These are phyloP conservation scores for Piezodorus guildinii DNA, from an alignment of 1,140 invertebrate species.

Conservation along the genomic window DNA sequence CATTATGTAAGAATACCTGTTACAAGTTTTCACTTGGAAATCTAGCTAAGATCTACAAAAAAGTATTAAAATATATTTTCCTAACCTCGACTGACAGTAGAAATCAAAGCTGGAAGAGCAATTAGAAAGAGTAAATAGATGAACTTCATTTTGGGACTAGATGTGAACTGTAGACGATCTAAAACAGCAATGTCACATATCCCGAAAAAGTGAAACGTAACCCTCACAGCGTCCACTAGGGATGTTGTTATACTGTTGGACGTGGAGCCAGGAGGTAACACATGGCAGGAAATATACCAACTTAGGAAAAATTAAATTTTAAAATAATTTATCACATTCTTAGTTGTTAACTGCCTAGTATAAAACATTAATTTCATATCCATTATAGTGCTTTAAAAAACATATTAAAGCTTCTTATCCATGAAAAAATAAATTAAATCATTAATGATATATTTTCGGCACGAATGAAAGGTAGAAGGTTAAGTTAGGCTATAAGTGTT, in stretches of 20 bases:
- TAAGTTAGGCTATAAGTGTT: no score
- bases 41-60: background rate
- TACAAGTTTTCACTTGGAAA: no score
- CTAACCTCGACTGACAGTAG: background rate
- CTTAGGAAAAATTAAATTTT: background rate
- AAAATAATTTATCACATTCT: background rate
- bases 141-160: constrained; percentile 5
- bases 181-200: constrained; percentile 7
- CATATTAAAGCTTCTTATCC: background rate
- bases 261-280: constrained; percentile 3
- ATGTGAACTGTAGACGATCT: background rate
- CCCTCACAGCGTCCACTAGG: background rate
- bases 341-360: no score
- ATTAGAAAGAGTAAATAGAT: constrained; percentile 14
- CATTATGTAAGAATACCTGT: no score
- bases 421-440: no score
- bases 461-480: no score
- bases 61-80: background rate
- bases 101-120: constrained; percentile 10
- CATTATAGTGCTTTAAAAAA: background rate
- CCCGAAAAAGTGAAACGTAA: background rate
- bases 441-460: no score
- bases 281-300: constrained; percentile 3
- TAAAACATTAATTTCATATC: background rate
- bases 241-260: constrained; percentile 3